A percentile compares a stretch with the other conserved stretches of the same genome.
phyloP scores from a whole-genome alignment of 1,140 invertebrate species.

The Scaptodrosophila lebanonensis region DNA sequence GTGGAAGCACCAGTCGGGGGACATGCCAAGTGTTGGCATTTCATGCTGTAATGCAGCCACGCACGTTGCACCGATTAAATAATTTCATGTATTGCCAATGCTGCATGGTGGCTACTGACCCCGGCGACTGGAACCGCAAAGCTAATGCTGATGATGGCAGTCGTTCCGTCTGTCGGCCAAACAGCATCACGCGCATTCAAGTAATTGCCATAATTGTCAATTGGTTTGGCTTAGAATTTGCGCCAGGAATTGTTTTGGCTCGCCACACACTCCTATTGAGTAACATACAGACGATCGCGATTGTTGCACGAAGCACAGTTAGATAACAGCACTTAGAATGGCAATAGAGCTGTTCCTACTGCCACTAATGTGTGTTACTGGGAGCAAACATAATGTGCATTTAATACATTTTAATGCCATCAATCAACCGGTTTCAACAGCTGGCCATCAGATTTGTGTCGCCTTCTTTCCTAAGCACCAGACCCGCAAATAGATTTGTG shows the following conservation, averaged over 20 bases:
- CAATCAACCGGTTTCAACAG: conserved; percentile 26
- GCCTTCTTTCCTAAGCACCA: too few relatives aligned
- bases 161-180: too few relatives aligned
- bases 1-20: neutral
- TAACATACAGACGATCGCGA: too few relatives aligned
- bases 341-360: conserved; percentile 27
- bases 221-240: conserved; percentile 13
- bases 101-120: conserved; percentile 12
- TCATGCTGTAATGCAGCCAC: neutral
- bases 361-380: neutral
- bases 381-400: conserved; percentile 17
- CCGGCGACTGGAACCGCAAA: neutral
- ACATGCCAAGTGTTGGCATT: neutral
- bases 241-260: conserved; percentile 12
- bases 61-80: conserved; percentile 8
- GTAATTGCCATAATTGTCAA: conserved; percentile 7
- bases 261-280: conserved; percentile 10
- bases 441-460: too few relatives aligned
- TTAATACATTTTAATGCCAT: conserved; percentile 4
- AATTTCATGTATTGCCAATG: conserved; percentile 9
- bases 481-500: too few relatives aligned
- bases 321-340: conserved; percentile 31
- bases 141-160: too few relatives aligned
- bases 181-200: too few relatives aligned
- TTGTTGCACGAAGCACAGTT: conserved; percentile 24